Evolutionary conservation across 1,140 invertebrate species (phyloP).

Genomic region (Drosophila insularis): DNA sequence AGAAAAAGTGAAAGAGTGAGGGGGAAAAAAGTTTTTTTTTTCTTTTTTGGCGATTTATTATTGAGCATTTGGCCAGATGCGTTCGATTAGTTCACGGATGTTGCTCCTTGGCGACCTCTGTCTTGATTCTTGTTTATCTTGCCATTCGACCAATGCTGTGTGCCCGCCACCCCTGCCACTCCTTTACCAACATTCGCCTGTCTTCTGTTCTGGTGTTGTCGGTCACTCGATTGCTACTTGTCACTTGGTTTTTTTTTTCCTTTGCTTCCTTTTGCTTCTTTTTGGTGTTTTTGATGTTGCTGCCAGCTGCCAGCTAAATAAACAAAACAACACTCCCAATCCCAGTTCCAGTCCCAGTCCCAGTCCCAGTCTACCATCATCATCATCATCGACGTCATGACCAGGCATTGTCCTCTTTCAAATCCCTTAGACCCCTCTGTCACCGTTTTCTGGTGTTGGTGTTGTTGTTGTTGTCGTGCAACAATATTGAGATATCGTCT

Average conservation of each 20-base stretch:
- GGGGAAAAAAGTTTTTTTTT: neutral
- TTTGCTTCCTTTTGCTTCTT: slow-evolving; percentile 5
- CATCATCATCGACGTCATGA: slow-evolving; percentile 34
- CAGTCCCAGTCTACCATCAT: slow-evolving; percentile 3
- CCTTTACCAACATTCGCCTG: neutral
- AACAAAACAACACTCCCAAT: slow-evolving; percentile 42
- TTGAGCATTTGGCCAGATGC: slow-evolving; percentile 4
- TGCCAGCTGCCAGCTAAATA: slow-evolving; percentile 46
- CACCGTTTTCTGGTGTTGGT: neutral
- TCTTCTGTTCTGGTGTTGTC: slow-evolving; percentile 5
- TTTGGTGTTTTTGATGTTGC: neutral
- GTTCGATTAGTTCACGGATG: slow-evolving; percentile 10
- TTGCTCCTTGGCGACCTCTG: slow-evolving; percentile 2
- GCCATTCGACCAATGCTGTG: neutral
- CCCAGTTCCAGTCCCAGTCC: slow-evolving; percentile 3
- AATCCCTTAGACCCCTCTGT: too few relatives aligned
- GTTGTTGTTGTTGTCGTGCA: slow-evolving; percentile 58
- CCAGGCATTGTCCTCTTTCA: slow-evolving; percentile 36
- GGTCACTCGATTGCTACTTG: slow-evolving; percentile 17
- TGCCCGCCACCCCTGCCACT: neutral
- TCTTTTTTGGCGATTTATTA: neutral
- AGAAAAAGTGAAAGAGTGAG: neutral
- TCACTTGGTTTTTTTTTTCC: slow-evolving; percentile 11
- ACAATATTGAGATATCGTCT: slow-evolving; percentile 79
- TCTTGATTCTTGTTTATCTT: slow-evolving; percentile 1